Conservation (phyloP, 2,113 vertebrate species). For the Pongo abelii region DNA sequence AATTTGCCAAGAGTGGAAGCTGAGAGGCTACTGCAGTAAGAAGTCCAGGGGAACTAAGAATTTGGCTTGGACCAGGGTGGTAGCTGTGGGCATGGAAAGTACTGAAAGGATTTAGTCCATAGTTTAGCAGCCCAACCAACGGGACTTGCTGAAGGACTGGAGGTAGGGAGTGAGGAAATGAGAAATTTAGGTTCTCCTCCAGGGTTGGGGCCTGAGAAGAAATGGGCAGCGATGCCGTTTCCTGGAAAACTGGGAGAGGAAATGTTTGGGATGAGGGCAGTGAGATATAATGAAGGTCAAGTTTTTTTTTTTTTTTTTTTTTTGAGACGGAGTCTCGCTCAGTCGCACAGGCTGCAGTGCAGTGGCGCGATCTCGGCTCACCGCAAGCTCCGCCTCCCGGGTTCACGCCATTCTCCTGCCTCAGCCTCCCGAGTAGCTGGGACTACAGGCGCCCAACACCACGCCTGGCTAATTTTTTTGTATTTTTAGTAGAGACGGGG, state of each 20-base stretch:
- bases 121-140: not conserved
- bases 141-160: not conserved
- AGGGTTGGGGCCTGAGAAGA: not conserved
- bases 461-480: too few relatives aligned
- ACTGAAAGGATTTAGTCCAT: not conserved
- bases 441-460: too few relatives aligned
- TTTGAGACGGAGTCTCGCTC: too few relatives aligned
- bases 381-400: too few relatives aligned
- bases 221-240: not conserved
- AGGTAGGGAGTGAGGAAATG: not conserved
- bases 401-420: too few relatives aligned
- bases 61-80: not conserved
- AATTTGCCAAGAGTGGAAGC: not conserved
- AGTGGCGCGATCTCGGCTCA: too few relatives aligned
- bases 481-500: too few relatives aligned
- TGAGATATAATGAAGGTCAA: not conserved
- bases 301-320: not conserved
- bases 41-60: not conserved
- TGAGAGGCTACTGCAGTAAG: not conserved
- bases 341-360: too few relatives aligned
- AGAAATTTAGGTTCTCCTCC: not conserved
- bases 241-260: not conserved
- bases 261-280: not conserved
- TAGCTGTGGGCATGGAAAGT: not conserved
- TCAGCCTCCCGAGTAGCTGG: too few relatives aligned